Percentiles rank a stretch among this genome's conserved stretches.
Conservation (phyloP, 1,140 invertebrate species). For the Leptopilina boulardi region DNA sequence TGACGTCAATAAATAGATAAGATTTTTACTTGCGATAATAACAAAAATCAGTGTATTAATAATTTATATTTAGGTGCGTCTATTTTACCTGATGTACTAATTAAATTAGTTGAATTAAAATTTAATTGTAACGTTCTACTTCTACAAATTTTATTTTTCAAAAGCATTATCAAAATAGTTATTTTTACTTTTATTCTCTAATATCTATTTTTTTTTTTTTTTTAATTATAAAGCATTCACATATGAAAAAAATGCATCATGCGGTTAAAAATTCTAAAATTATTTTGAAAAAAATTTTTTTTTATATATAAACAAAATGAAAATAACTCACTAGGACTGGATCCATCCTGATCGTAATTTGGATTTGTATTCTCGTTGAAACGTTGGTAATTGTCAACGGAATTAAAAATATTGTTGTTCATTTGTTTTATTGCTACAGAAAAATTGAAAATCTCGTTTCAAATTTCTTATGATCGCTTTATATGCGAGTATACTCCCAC, state of each 20-base stretch:
- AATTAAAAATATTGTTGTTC: slow-evolving; percentile 49
- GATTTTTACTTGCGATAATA: background rate
- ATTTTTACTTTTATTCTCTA: too few relatives aligned
- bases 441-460: background rate
- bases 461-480: background rate
- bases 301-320: background rate
- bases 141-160: too few relatives aligned
- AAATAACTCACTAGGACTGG: slow-evolving; percentile 63
- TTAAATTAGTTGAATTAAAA: background rate
- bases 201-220: background rate
- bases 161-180: too few relatives aligned
- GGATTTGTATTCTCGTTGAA: slow-evolving; percentile 61
- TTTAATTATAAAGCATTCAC: too few relatives aligned
- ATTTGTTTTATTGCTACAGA: background rate
- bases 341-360: slow-evolving; percentile 54
- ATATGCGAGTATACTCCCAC: background rate
- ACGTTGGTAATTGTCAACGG: slow-evolving; percentile 63
- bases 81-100: slow-evolving; percentile 13
- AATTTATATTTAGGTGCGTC: background rate
- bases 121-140: background rate
- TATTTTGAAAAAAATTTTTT: background rate
- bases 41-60: background rate
- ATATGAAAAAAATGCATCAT: too few relatives aligned
- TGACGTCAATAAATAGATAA: slow-evolving; percentile 26
- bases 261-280: slow-evolving; percentile 41